Base-by-base conservation (phyloP, 1,140 invertebrate species). In the Macrobrachium nipponense region DNA sequence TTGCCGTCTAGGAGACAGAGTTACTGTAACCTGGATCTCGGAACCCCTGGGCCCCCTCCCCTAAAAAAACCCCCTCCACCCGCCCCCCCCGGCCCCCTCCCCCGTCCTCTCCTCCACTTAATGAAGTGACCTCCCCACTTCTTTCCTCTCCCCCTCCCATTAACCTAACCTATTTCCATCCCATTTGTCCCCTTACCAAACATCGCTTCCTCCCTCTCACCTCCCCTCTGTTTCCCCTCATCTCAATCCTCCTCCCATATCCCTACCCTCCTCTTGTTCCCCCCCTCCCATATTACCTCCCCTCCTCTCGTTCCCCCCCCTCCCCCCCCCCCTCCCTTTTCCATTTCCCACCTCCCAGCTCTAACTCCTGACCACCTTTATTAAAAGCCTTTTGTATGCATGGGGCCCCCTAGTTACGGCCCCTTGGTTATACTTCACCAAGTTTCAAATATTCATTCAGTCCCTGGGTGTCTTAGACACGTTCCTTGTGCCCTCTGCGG, bases 241-340 rank as follows among this genome's bases (percentile, higher is more conserved):
- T n/a, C 59, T 61, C 62, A 58, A 11, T 78, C 59, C 76, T 80
- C 78, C 76, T 61, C 59, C 51, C 15, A 20, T 44, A 44, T 62
- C 61, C 23, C 61, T 44, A n/a, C 51, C 78, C 61, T 43, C 61
- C 20, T 66, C 78, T 43, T 62, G 59, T 43, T 61, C 59, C 43
- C 77, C 59, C 62, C 77, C 23, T 79, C 77, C 18, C 59, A n/a
- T n/a, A n/a, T n/a, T n/a, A n/a, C n/a, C 43, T 61, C 59, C 43
- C 77, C 59, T 79, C 77, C 23, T 79, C 77, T 43, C 64, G 23
- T 27, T 79, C 58, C 59, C 64, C 14, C 18, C 36, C 58, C 59
- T 15, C 60, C 7, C 36, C n/a, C 59, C 60, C 23, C 59, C 62
- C 77, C 51, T 59, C 75, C 59, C 64, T 61, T 5, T 51, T 0